Evolutionary conservation across 2,888 invertebrate species (phyloP), one percentile per base, ranked within the genome.

Genomic region (Agonopterix heracliana): DNA sequence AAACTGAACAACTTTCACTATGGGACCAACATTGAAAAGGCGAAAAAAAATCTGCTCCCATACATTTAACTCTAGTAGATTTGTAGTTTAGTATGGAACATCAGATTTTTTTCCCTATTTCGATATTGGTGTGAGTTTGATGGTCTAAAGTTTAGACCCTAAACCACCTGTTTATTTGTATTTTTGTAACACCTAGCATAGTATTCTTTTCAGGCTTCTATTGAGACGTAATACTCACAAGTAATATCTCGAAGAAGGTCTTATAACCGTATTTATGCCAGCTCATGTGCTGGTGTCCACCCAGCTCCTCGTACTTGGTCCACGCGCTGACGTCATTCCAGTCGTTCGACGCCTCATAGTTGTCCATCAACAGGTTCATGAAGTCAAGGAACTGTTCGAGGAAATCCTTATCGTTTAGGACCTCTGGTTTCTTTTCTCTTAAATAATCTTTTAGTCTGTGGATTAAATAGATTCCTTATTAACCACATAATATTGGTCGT

Each of bases 321-420:
- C 57, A 49, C 0, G 78, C 74, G 0, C 65, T 71, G 2, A 77
- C 62, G 5, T 81, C 80, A 12, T 74, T 66, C 81, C 81, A 81
- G 14, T 68, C 69, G 55, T 71, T 71, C 0, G 74, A 67, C 0
- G 74, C 65, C 44, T 81, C 79, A 9, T 74, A 69, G 35, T 71
- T 74, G 44, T 73, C 62, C 0, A 71, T 54, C 0, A 74, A 9
- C 0, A 71, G 53, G 10, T 78, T 76, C 47, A 72, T 51, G 36
- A 76, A 72, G 1, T 64, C 51, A 0, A 78, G 56, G 14, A 75
- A 56, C n/a, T 70, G 66, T 0, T 59, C 49, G 1, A 77, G 52
- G 34, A 70, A 76, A 2, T 73, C 75, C 1, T 60, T 51, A 51
- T 81, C 70, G 9, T 63, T 49, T 0, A 65, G 47, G 0, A 80